Base-by-base conservation (phyloP, 2,888 invertebrate species). In the Dasypogon diadema region DNA sequence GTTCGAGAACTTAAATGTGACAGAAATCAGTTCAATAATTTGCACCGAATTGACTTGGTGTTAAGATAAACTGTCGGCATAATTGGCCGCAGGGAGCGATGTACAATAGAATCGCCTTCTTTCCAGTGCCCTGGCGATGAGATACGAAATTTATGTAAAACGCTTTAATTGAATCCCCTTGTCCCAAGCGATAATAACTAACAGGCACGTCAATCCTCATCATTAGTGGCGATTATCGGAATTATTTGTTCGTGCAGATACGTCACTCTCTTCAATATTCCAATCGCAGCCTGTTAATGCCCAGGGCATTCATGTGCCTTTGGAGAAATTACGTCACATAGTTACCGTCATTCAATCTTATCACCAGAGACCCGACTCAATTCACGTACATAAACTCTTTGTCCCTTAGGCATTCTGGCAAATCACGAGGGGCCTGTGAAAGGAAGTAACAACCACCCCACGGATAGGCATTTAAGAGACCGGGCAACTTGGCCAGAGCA, bases 271-370 rank as follows among this genome's bases (percentile, higher is more conserved):
- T 37, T 60, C 37, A 14, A 37, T 60, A 60, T 60, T 60, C 60
- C 21, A 14, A 22, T 51, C 34, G 34, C 2, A 51, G 51, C 8
- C 21, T 56, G 10, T 26, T 30, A 70, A 26, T 30, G 54, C 34
- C 70, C 34, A 3, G 12, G 21, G 70, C 34, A 24, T 5, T 14
- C 14, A 18, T 0, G n/a, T 18, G 34, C 70, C 70, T 54, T 48
- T n/a, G 34, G 70, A 70, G 70, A 54, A 70, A 54, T 70, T 70
- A 70, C 37, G 54, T 70, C 70, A 70, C 54, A 70, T 22, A 70
- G 51, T 70, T 54, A 70, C 18, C 54, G 54, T 70, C 70, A 70
- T 34, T 54, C 30, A 70, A 54, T 21, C 30, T 70, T 70, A 70
- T 70, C 70, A 34, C 26, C 24, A 34, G 26, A 34, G 26, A 51